These are phyloP conservation scores for Diarsia dahlii DNA, from an alignment of 2,888 invertebrate genomes.

Conservation along the genomic window DNA sequence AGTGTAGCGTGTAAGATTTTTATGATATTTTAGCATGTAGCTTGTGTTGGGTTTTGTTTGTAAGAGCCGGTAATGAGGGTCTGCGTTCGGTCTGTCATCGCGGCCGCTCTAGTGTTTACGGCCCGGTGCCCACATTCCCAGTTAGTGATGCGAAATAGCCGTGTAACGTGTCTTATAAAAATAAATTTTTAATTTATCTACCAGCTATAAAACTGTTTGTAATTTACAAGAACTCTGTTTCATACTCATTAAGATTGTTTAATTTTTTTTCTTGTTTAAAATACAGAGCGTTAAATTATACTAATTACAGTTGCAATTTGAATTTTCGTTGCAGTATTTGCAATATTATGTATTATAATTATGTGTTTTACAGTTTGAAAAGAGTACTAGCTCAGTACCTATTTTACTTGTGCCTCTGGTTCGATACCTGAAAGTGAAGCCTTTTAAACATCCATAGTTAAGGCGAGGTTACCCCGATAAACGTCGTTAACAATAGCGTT, in stretches of 20 bases:
- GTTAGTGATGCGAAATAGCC: conserved; percentile 80
- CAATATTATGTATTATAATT: background rate
- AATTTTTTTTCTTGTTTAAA: conserved; percentile 28
- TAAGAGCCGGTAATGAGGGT: conserved; percentile 84
- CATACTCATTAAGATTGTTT: conserved; percentile 61
- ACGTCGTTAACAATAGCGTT: no score
- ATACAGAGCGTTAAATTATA: conserved; percentile 23
- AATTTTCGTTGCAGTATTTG: background rate
- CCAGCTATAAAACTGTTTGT: conserved; percentile 71
- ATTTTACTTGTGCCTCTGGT: background rate
- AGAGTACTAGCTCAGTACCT: background rate
- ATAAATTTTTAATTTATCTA: conserved; percentile 75
- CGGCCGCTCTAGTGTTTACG: conserved; percentile 82
- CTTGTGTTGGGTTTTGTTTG: conserved; percentile 81
- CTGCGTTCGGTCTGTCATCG: conserved; percentile 87
- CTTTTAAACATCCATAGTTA: background rate
- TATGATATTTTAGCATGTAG: conserved; percentile 82
- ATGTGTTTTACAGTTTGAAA: background rate
- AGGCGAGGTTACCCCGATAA: no score
- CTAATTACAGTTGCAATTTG: conserved; percentile 26
- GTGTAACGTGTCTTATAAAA: conserved; percentile 74
- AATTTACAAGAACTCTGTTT: conserved; percentile 66
- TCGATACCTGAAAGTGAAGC: background rate
- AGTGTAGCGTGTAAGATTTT: conserved; percentile 69
- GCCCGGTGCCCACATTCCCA: conserved; percentile 75